These are phyloP conservation scores for Tuta absoluta DNA, from an alignment of 2,888 invertebrate species.

Conservation along the genomic window DNA sequence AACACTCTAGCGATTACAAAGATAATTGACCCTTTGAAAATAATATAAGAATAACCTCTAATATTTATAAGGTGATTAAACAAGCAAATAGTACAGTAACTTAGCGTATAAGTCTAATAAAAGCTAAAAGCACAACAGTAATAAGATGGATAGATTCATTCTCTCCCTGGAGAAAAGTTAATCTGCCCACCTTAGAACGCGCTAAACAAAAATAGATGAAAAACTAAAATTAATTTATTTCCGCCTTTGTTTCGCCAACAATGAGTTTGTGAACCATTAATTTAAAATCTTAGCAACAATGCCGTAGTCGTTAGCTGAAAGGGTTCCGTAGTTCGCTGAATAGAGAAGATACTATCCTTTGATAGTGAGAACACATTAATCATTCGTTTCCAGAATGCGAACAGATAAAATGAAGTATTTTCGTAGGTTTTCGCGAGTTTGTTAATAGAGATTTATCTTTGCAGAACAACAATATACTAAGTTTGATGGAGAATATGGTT, in stretches of 20 bases:
- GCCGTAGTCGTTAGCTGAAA: conserved; percentile 42
- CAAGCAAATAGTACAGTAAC: too few species aligned
- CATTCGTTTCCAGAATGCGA: conserved; percentile 42
- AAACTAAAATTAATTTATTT: conserved; percentile 48
- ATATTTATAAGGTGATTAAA: too few species aligned
- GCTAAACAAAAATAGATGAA: conserved; percentile 28
- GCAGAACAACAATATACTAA: neutral
- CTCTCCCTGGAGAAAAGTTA: conserved; percentile 15
- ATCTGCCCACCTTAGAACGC: conserved; percentile 22
- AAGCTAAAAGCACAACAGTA: neutral
- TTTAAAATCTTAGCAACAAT: conserved; percentile 60
- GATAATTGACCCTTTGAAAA: too few species aligned
- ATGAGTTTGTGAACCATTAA: conserved; percentile 55
- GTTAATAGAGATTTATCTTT: conserved; percentile 37
- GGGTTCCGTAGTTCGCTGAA: conserved; percentile 42
- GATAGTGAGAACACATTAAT: conserved; percentile 46
- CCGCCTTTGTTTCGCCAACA: conserved; percentile 49
- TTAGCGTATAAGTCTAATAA: neutral
- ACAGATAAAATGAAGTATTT: conserved; percentile 44
- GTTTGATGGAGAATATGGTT: neutral
- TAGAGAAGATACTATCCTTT: conserved; percentile 39
- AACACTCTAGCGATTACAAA: too few species aligned
- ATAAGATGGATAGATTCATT: neutral
- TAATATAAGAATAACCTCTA: too few species aligned
- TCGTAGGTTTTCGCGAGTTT: conserved; percentile 33